These are phyloP conservation scores for Monopis laevigella DNA, from an alignment of 2,888 invertebrate genomes.

Conservation along the genomic window DNA sequence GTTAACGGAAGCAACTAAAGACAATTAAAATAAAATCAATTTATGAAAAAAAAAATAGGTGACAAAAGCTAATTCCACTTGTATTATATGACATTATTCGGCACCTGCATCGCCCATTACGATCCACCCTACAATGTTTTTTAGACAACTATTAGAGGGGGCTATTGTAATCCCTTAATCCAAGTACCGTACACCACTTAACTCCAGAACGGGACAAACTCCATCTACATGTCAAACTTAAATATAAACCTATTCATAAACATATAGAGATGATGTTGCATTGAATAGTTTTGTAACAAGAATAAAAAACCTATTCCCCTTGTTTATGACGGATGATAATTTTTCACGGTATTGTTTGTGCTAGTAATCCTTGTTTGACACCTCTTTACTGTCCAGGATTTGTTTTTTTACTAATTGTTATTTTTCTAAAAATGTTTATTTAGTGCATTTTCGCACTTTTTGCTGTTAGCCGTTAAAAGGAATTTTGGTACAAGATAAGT, in stretches of 20 bases:
- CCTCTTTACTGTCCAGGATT: slow-evolving; percentile 39
- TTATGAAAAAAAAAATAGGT: no score
- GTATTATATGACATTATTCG: no score
- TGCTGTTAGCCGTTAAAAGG: no score
- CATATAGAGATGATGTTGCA: background rate
- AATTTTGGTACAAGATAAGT: no score
- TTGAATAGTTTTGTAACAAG: background rate
- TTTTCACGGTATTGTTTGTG: slow-evolving; percentile 54
- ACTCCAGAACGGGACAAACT: background rate
- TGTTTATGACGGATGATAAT: slow-evolving; percentile 45
- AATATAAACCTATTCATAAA: no score
- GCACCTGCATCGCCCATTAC: slow-evolving; percentile 50
- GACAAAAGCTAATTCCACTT: no score
- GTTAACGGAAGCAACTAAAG: no score
- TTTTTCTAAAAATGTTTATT: no score
- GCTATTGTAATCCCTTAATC: slow-evolving; percentile 65
- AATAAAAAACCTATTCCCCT: slow-evolving; percentile 25
- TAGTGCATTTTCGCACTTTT: no score
- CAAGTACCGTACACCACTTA: slow-evolving; percentile 27
- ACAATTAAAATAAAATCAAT: no score
- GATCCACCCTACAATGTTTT: slow-evolving; percentile 46
- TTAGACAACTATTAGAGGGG: slow-evolving; percentile 32
- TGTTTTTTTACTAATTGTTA: slow-evolving; percentile 35
- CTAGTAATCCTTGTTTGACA: slow-evolving; percentile 62
- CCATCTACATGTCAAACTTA: background rate